Base-by-base conservation (phyloP, 2,888 invertebrate species). In the Gnatocerus cornutus region DNA sequence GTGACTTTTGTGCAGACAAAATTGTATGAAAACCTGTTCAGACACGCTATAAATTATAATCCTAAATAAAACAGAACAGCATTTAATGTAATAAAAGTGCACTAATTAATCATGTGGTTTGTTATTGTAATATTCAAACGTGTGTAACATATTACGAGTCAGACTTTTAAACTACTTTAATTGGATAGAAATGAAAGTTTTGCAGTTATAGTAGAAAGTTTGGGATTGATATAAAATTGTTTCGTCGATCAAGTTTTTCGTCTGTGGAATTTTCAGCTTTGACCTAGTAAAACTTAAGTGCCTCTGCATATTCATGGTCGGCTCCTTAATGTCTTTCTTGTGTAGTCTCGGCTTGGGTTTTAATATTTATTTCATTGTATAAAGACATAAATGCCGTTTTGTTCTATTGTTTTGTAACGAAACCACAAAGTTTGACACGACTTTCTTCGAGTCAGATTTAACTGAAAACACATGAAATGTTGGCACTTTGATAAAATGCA, bases 291-390 rank as follows among this genome's bases (percentile, higher is more conserved):
- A 70, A 61, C 50, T 59, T 64, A 64, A 68, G 48, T 61, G 63
- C 48, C 33, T 45, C 53, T 68, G 62, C 65, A 71, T 71, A 71
- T 71, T 71, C 68, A 71, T 71, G 37, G 55, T 39, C 13, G 63
- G 50, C 58, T 46, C 56, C 61, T 68, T 68, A 68, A 64, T 68
- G 59, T 71, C 58, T 67, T 67, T 68, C 68, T 71, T 55, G 56
- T 64, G 45, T 59, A 64, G 50, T 65, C 50, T 64, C 53, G 52
- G 10, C 33, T 37, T 45, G 41, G 46, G 45, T 68, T 72, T 66
- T 71, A 71, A 68, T 71, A 71, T 71, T 68, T 70, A 72, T 69
- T 72, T 69, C 69, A 72, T 72, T 72, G 72, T 69, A 55, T 58
- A 66, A 72, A 68, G 66, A 62, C 55, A 59, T 71, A 65, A 64